Evolutionary conservation across 2,797 vertebrate genomes (phyloP).

Genomic region (Borostomias antarcticus): DNA sequence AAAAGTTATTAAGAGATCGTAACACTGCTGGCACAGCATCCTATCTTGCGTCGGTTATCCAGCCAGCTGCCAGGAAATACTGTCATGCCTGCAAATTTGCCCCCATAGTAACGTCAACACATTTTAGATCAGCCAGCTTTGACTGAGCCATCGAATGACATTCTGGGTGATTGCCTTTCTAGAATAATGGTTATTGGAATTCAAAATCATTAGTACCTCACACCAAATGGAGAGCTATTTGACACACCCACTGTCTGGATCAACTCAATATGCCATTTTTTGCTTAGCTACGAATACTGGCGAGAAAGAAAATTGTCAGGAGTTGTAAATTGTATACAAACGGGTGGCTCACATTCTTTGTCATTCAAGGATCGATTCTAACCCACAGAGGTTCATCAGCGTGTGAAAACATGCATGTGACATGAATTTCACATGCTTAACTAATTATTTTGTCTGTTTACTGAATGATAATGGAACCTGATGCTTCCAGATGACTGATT

Average conservation of each 20-base stretch:
- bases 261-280: conserved; percentile 32
- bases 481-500: background rate
- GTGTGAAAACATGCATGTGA: background rate
- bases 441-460: conserved; percentile 5
- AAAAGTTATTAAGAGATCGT: background rate
- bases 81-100: conserved; percentile 25
- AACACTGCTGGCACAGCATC: background rate
- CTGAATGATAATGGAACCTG: conserved; percentile 2
- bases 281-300: no score
- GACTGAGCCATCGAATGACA: conserved; percentile 24
- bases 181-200: conserved; percentile 33
- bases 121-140: conserved; percentile 26
- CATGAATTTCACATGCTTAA: background rate
- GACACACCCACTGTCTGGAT: conserved; percentile 22
- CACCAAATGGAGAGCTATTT: conserved; percentile 28
- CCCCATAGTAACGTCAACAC: conserved; percentile 15
- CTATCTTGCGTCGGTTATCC: background rate
- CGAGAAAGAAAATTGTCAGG: conserved; percentile 1
- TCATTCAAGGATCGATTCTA: background rate
- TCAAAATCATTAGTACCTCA: conserved; percentile 26
- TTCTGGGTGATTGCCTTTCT: conserved; percentile 27
- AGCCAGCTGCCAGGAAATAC: background rate
- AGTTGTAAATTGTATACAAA: background rate
- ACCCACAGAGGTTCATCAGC: background rate
- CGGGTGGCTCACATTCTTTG: background rate